Conservation (phyloP, 2,113 vertebrate species). For the Brachypteracias leptosomus region DNA sequence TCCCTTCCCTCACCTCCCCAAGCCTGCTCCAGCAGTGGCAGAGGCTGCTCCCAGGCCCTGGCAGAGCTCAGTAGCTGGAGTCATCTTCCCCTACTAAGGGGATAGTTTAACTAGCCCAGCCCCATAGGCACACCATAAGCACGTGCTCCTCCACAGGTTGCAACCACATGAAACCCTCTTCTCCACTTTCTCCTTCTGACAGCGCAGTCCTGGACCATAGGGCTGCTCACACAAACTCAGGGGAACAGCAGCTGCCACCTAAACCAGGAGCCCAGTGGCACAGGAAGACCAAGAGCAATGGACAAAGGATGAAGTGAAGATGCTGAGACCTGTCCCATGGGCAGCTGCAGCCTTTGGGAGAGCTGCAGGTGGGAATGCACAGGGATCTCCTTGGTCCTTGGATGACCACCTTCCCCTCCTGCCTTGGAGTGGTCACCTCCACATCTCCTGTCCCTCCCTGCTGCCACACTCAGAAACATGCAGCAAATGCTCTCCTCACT, state of each 20-base stretch:
- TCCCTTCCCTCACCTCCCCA: background rate
- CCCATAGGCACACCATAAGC: background rate
- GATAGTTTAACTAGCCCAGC: background rate
- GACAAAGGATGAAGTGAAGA: background rate
- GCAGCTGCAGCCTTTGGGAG: background rate
- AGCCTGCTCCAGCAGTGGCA: background rate
- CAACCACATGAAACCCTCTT: background rate
- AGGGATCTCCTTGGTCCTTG: background rate
- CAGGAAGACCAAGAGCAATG: background rate
- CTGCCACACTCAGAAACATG: accelerated
- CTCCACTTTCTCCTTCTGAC: background rate
- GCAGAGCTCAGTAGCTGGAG: background rate
- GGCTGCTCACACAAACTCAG: background rate
- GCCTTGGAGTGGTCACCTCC: background rate
- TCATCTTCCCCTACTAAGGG: accelerated
- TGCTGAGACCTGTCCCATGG: background rate
- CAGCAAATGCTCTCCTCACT: background rate
- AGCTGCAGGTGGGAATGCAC: background rate
- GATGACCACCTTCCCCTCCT: background rate
- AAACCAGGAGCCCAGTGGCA: background rate
- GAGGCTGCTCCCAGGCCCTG: background rate
- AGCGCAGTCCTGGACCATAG: accelerated
- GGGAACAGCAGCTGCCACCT: background rate
- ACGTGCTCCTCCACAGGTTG: background rate
- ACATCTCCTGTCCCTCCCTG: background rate